Percentiles rank a stretch among this genome's conserved stretches.
Conservation (phyloP, 2,888 invertebrate species). For the Cataglyphis rosenhaueri region DNA sequence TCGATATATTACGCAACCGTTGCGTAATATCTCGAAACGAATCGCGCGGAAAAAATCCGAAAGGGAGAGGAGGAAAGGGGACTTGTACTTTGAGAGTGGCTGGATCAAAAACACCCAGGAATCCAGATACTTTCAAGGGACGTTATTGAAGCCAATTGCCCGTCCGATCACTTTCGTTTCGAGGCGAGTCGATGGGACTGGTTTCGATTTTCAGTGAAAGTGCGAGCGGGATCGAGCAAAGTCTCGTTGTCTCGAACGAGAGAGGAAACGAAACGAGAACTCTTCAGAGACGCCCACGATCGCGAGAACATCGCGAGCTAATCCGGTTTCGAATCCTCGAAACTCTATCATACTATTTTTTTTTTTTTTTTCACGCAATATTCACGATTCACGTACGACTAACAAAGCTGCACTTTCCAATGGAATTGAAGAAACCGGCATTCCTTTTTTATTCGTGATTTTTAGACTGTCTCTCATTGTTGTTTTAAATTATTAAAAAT, state of each 20-base stretch:
- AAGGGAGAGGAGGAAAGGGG: neutral
- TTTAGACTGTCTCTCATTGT: neutral
- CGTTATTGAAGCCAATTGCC: constrained; percentile 39
- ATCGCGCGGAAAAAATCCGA: constrained; percentile 20
- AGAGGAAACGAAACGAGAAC: constrained; percentile 15
- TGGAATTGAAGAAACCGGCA: constrained; percentile 17
- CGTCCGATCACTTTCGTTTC: constrained; percentile 67
- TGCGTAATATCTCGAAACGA: constrained; percentile 13
- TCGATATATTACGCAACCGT: constrained; percentile 34
- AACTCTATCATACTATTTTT: constrained; percentile 31
- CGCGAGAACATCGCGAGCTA: constrained; percentile 59
- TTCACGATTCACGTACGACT: constrained; percentile 56
- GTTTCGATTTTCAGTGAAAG: constrained; percentile 74
- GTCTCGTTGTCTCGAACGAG: neutral
- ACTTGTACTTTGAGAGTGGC: constrained; percentile 28
- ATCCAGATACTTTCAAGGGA: constrained; percentile 61
- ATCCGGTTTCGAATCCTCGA: constrained; percentile 60
- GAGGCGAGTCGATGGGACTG: constrained; percentile 54
- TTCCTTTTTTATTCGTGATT: neutral
- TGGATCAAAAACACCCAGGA: constrained; percentile 23
- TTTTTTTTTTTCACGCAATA: constrained; percentile 42
- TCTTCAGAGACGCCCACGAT: constrained; percentile 62
- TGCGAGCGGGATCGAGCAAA: constrained; percentile 14
- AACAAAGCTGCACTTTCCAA: constrained; percentile 53
- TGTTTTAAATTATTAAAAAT: neutral